These are phyloP conservation scores for Cheilosia scutellata DNA, from an alignment of 2,888 invertebrate genomes.

Conservation along the genomic window DNA sequence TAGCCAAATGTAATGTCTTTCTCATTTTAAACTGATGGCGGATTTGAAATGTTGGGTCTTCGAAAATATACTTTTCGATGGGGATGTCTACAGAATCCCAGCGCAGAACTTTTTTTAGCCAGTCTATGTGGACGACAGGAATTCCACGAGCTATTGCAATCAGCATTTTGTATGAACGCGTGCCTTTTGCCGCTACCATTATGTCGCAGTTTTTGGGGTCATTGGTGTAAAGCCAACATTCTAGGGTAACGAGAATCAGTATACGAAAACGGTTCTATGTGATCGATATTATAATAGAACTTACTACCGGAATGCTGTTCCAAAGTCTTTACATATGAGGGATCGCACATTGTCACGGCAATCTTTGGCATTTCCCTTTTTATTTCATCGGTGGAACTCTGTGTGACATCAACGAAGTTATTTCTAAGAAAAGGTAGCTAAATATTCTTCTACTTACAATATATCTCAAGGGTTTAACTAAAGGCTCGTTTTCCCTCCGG, in stretches of 20 bases:
- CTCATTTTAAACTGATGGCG: slow-evolving; percentile 78
- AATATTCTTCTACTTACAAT: slow-evolving; percentile 1
- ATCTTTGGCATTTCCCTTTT: slow-evolving; percentile 13
- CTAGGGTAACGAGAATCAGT: slow-evolving; percentile 19
- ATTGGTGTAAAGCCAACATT: slow-evolving; percentile 85
- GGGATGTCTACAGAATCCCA: slow-evolving; percentile 52
- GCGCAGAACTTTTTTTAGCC: slow-evolving; percentile 76
- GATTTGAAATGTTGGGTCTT: slow-evolving; percentile 77
- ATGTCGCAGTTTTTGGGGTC: slow-evolving; percentile 84
- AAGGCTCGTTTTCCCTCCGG: slow-evolving; percentile 15
- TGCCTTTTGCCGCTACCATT: slow-evolving; percentile 85
- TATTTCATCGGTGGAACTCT: slow-evolving; percentile 41
- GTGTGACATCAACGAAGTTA: neutral
- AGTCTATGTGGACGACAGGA: slow-evolving; percentile 85
- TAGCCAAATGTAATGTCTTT: slow-evolving; percentile 77
- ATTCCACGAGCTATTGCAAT: slow-evolving; percentile 86
- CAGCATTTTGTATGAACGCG: slow-evolving; percentile 87
- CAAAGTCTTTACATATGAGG: slow-evolving; percentile 34
- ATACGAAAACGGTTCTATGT: neutral
- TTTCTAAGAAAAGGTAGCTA: neutral
- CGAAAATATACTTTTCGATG: slow-evolving; percentile 74
- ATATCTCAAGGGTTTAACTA: neutral
- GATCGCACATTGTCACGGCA: slow-evolving; percentile 58
- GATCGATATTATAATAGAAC: neutral
- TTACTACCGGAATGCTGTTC: slow-evolving; percentile 53